Evolutionary conservation across 92 coral and sea anemone genomes (phyloP), one percentile per base, ranked within the genome.

Genomic region (Porites divaricata): DNA sequence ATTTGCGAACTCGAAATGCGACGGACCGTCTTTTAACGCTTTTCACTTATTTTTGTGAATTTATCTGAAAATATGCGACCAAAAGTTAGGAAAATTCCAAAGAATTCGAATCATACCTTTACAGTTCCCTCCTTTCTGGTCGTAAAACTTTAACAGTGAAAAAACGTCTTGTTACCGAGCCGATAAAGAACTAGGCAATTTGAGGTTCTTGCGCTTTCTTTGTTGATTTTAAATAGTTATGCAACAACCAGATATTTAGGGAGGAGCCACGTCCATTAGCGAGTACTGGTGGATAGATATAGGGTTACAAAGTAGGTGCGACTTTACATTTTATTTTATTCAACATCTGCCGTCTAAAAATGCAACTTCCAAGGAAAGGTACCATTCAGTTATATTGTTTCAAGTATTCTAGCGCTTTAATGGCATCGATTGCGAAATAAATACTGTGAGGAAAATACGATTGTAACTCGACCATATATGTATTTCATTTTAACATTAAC

Each of bases 261-360:
- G 86, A 82, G 86, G 78, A 79, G 86, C 86, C 61, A 48, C 13
- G 64, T 59, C 86, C 86, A 82, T 82, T 82, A 82, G 28, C 11
- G 19, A 10, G 53, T 72, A 73, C 86, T 72, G 79, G 86, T 82
- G 79, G 86, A 57, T 28, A 9, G 16, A 79, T 71, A 59, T 82
- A 73, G 50, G 65, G 62, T 82, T 82, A 82, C 86, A 7, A 59
- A 62, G 48, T 73, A 48, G 20, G 71, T 11, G 64, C 66, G 19
- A 62, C 49, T 49, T 71, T 82, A 82, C 72, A 82, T 72, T 78
- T 72, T 61, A 61, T 82, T 82, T 79, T 59, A 82, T 71, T 21
- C 62, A 62, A 72, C 79, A 82, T 72, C 86, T 82, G 86, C 49
- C 86, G 51, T 15, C 48, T 69, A 28, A n/a, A 65, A 73, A 81